These are phyloP conservation scores for Propithecus perrieri DNA, from an alignment of 2,797 vertebrate genomes.

Conservation along the genomic window DNA sequence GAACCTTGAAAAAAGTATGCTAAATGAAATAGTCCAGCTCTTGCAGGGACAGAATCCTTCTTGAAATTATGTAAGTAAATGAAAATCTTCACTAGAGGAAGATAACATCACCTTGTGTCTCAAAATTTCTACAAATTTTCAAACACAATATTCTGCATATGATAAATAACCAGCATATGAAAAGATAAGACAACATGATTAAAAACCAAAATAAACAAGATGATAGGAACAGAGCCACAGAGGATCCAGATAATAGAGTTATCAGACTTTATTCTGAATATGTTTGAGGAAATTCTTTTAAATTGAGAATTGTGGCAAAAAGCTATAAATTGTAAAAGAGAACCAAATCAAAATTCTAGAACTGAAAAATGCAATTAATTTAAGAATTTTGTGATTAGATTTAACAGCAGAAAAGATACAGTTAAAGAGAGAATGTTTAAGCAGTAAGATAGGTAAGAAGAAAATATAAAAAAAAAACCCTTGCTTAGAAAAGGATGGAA, in stretches of 20 bases:
- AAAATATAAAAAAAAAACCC: background rate
- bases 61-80: slow-evolving; percentile 34
- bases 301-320: background rate
- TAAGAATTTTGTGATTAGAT: background rate
- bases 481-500: background rate
- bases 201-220: background rate
- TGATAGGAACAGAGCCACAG: background rate
- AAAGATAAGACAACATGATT: background rate
- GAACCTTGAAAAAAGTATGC: background rate
- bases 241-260: background rate
- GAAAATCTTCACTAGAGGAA: background rate
- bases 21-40: background rate
- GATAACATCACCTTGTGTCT: background rate
- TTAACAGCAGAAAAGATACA: background rate
- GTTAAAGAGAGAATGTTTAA: background rate
- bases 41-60: background rate
- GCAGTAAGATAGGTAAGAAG: background rate
- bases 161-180: background rate
- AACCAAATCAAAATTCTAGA: background rate
- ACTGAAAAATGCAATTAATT: background rate
- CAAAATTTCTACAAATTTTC: background rate
- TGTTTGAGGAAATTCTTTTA: background rate
- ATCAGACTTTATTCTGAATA: background rate
- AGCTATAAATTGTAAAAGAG: slow-evolving; percentile 21
- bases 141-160: background rate